Base-by-base conservation (phyloP, 1,140 invertebrate genomes). In the Babylonia areolata region DNA sequence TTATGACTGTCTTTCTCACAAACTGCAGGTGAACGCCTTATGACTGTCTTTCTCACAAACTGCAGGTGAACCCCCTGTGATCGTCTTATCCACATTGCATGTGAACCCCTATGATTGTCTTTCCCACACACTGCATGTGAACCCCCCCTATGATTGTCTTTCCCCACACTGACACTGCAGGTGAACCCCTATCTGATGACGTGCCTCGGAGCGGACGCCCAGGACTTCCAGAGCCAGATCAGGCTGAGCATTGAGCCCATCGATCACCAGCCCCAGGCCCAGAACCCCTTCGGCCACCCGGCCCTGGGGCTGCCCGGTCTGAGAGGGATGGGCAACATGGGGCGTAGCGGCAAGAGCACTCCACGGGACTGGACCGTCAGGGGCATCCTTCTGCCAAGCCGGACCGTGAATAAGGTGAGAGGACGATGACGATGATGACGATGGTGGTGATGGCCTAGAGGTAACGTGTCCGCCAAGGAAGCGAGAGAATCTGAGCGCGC, bases 121-220 rank as follows among this genome's bases (percentile, higher is more conserved):
- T 42, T 81, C 12, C 73, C 83, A 75, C 80, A 58, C 81, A 54
- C 40, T 33, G n/a, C 23, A 31, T 31, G 23, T 15, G 37, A 51
- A 1, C 9, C 84, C 3, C 39, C 35, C 33, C 35, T 20, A 78
- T 69, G 23, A 33, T 46, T n/a, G 17, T 91, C 23, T 91, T 86
- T 71, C 87, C 90, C 23, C 71, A 12, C 46, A 12, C 46, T 17
- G 9, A 12, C 46, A 51, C 28, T 71, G 12, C 69, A 75, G 73
- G 37, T 39, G 17, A 75, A 75, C 5, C 73, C 73, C 33, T 12
- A 37, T 6, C 12, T 75, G 31, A 12, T 75, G n/a, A 75, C 73
- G 9, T 75, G 73, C 37, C 33, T 75, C 73, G 23, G 23, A 9
- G 73, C 73, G 9, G 73, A 75, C 23, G 73, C 9, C 37, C 31